Base-by-base conservation (phyloP, 1,140 invertebrate species). In the Plectus sambesii region DNA sequence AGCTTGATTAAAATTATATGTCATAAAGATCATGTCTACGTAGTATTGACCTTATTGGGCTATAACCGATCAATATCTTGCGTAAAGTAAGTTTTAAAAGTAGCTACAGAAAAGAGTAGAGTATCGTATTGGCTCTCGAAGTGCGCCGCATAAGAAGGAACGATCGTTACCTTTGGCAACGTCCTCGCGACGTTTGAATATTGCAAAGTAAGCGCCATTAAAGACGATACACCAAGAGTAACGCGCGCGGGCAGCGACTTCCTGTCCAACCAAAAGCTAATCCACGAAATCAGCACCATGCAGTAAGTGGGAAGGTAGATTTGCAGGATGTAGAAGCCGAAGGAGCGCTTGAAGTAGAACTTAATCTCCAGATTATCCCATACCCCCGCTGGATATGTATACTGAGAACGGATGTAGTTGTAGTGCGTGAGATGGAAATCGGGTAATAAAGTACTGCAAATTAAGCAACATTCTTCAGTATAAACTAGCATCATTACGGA, bases 261-360 rank as follows among this genome's bases (percentile, higher is more conserved):
- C 19, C 66, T 23, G 40, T 67, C 64, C 25, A 67, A 40, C 66
- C 66, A 67, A 39, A 67, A 67, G 17, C 52, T 57, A 26, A 67
- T 69, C 55, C 62, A 67, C 9, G 66, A 69, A 33, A 67, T 67
- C 4, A 67, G 53, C 2, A 67, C 60, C 62, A 58, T 56, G 25
- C 53, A 58, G 25, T 58, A 58, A 2, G 55, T 56, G 5, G 73
- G 73, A 3, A 75, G 58, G 50, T 74, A 76, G 41, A 75, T 74
- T 64, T 76, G 73, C 5, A 76, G 62, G 35, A 75, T 53, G 60
- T 69, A 76, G 51, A 72, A 76, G 12, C 73, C 73, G 22, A 74
- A 61, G 39, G 71, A 67, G 3, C 74, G 62, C 19, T 69, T 64
- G 40, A 74, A 65, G 49, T 70, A 70, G 26, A 76, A 69, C 53